Percentiles rank a stretch among this genome's conserved stretches.
These are phyloP conservation scores for Cacoxenus indagator DNA, from an alignment of 2,888 invertebrate species.

Conservation along the genomic window DNA sequence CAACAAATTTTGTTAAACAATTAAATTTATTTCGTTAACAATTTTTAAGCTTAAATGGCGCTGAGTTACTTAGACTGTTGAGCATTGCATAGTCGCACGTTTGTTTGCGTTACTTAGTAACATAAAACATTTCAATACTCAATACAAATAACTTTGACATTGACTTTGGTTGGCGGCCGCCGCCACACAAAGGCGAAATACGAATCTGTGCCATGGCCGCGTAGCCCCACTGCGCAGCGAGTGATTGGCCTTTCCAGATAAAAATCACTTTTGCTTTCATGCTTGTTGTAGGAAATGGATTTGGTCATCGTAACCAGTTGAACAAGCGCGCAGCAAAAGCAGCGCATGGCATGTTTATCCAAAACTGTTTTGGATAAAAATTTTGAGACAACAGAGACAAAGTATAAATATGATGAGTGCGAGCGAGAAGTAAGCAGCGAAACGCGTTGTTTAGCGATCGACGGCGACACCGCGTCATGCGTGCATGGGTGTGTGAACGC, in stretches of 20 bases:
- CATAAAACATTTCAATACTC: neutral
- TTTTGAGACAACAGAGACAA: too few species aligned
- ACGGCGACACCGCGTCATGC: too few species aligned
- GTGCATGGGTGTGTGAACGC: neutral
- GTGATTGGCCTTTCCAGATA: too few species aligned
- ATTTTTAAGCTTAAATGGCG: neutral
- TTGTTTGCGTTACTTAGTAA: neutral
- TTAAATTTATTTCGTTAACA: neutral
- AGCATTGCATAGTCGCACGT: neutral
- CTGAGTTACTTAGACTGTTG: neutral
- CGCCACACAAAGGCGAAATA: too few species aligned
- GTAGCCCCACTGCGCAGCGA: too few species aligned
- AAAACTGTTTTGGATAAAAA: constrained; percentile 7
- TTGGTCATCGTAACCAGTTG: constrained; percentile 24
- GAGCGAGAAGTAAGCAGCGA: too few species aligned
- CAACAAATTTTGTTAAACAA: neutral
- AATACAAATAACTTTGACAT: neutral
- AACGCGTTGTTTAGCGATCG: too few species aligned
- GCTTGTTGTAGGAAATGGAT: constrained; percentile 7
- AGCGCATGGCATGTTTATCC: constrained; percentile 11
- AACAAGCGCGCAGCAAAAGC: constrained; percentile 21
- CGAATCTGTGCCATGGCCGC: too few species aligned
- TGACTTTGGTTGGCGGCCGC: too few species aligned
- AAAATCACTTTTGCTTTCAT: constrained; percentile 12
- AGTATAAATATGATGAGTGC: too few species aligned